Evolutionary conservation across 2,888 invertebrate species (phyloP), one percentile per base, ranked within the genome.

Genomic region (Eupithecia vulgata): DNA sequence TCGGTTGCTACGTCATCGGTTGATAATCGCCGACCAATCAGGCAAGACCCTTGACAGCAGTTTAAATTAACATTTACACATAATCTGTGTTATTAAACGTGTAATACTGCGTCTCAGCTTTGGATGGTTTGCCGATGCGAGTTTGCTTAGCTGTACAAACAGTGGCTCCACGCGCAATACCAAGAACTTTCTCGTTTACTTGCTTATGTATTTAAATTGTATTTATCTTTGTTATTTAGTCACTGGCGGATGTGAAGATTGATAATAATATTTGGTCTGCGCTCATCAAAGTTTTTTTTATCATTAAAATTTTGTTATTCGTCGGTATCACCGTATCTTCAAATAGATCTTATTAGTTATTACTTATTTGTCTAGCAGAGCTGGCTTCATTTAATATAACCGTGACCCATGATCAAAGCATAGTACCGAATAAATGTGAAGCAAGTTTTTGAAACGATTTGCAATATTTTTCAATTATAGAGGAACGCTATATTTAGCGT

Each of bases 81-180:
- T 77, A 75, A 77, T 75, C 57, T 73, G 61, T 72, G 71, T 72
- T 71, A 78, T 75, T 76, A 64, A 67, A 71, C 68, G 72, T 68
- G 72, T 68, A 68, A 73, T 78, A 75, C 62, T 21, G 73, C 68
- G 78, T 75, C 75, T 78, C 79, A 76, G 67, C 66, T 73, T 76
- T 57, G 30, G 73, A 65, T 78, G 79, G 79, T 78, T 79, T 77
- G 73, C 75, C 83, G 91, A 91, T 91, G 84, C 78, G 78, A 87
- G 93, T 93, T 93, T 93, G 87, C 87, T 88, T 94, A 94, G 94
- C 94, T 94, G 94, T 88, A 88, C 90, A 92, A 94, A 94, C 90
- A 91, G 92, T 91, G 91, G 91, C 89, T 88, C 87, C 88, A 72
- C 87, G 87, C 85, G 82, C 88, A 83, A 85, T 92, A 91, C 91